Base-by-base conservation (phyloP, 2,888 invertebrate genomes). In the Clitarchus hookeri region DNA sequence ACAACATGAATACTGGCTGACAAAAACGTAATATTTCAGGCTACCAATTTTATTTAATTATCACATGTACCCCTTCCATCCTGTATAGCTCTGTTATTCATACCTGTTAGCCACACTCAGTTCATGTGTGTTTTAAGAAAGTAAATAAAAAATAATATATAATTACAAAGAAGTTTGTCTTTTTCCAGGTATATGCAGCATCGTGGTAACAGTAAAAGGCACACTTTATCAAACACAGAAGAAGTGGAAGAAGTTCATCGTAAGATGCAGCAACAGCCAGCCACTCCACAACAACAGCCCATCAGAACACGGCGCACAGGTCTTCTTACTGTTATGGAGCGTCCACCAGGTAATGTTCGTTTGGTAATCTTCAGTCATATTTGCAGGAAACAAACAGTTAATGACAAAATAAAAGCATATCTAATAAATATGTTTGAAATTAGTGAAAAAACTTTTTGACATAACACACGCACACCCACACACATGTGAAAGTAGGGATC, bases 301-400 rank as follows among this genome's bases (percentile, higher is more conserved):
- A 88, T 89, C 82, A 93, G 97, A 88, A 95, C 96, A 82, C 93
- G 97, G 88, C 93, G 97, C 86, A 96, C 96, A 9, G 97, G 98
- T 88, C 93, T 98, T 19, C 93, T 96, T 53, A 97, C 97, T 0
- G 98, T 97, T 44, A 97, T 96, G 89, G 97, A 97, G 91, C 92
- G 97, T 88, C 96, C 96, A 26, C 97, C 97, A 91, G 97, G 97
- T 97, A 92, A 91, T 92, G 80, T 84, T 83, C n/a, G 48, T 48
- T 2, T 48, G 1, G 6, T 9, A 23, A n/a, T 19, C 2, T 65
- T 23, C 65, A 23, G 65, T 65, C n/a, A n/a, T n/a, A 65, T n/a
- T n/a, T 23, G 53, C 65, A 65, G 65, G 4, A 53, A 53, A 16
- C 53, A 53, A 16, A 8, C 53, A 53, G 4, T 53, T 19, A 16